phyloP scores from a whole-genome alignment of 2,888 invertebrate species.

The Eupithecia vulgata region DNA sequence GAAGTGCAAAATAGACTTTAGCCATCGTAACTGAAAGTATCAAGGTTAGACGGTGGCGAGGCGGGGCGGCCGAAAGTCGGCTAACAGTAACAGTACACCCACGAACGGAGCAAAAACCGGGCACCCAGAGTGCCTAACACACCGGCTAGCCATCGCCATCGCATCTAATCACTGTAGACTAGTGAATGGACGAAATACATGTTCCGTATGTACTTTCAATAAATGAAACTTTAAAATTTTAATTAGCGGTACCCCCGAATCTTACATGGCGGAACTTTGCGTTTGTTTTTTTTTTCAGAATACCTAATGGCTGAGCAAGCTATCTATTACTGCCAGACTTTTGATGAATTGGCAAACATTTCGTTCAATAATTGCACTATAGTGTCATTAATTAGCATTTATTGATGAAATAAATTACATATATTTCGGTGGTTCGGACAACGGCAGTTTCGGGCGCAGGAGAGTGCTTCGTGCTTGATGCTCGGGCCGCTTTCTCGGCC shows the following conservation, averaged over 20 bases:
- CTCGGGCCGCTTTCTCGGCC: conserved; percentile 76
- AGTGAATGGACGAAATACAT: conserved; percentile 70
- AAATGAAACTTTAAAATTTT: conserved; percentile 58
- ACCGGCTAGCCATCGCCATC: conserved; percentile 69
- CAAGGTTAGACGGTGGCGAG: conserved; percentile 75
- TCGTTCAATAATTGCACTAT: conserved; percentile 28
- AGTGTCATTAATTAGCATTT: conserved; percentile 55
- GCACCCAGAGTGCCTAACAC: conserved; percentile 64
- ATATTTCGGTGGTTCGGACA: conserved; percentile 40
- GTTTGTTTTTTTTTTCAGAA: conserved; percentile 48
- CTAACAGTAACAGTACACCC: conserved; percentile 80
- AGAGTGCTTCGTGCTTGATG: conserved; percentile 47
- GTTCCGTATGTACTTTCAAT: conserved; percentile 55
- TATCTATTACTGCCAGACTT: background rate
- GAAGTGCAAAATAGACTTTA: conserved; percentile 78
- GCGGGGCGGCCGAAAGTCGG: conserved; percentile 77
- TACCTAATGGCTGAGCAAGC: conserved; percentile 29
- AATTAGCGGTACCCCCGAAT: conserved; percentile 62
- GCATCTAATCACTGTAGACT: conserved; percentile 71
- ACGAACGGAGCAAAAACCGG: conserved; percentile 71
- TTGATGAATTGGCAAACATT: conserved; percentile 1
- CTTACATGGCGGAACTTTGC: conserved; percentile 47
- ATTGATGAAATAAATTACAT: conserved; percentile 51
- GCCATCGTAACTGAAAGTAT: conserved; percentile 81
- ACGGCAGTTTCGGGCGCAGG: conserved; percentile 42